These are phyloP conservation scores for Lasioglossum leucozonium DNA, from an alignment of 2,888 invertebrate species.

Conservation along the genomic window DNA sequence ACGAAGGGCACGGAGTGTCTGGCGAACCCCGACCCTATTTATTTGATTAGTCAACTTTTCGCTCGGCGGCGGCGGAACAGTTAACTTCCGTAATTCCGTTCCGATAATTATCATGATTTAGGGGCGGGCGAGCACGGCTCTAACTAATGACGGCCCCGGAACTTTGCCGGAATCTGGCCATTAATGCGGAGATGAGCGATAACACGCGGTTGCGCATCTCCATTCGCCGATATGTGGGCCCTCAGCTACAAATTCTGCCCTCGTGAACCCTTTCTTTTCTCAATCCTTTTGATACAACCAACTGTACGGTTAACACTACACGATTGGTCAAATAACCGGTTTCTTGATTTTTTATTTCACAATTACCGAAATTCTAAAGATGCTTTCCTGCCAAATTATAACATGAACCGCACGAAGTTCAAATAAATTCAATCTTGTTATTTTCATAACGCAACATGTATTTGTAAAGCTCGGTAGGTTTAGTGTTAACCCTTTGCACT, in stretches of 20 bases:
- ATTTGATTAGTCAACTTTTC: constrained; percentile 41
- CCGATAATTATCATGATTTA: constrained; percentile 45
- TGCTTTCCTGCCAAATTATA: too few species aligned
- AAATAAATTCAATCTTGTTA: too few species aligned
- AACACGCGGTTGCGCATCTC: background rate
- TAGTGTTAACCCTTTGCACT: too few species aligned
- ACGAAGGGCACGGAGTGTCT: background rate
- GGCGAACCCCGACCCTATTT: constrained; percentile 2
- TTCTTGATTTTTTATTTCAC: too few species aligned
- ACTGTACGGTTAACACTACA: too few species aligned
- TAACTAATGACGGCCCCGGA: constrained; percentile 3
- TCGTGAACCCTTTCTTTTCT: background rate
- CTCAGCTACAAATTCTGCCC: background rate
- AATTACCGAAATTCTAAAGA: too few species aligned
- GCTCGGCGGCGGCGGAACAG: background rate
- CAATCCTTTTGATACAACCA: background rate
- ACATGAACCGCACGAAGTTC: too few species aligned
- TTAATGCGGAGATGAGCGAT: constrained; percentile 22
- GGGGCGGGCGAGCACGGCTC: background rate
- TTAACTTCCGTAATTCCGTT: constrained; percentile 35
- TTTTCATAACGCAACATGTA: too few species aligned
- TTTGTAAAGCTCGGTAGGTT: too few species aligned
- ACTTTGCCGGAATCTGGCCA: constrained; percentile 22
- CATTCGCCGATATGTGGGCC: background rate
- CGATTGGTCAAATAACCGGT: too few species aligned